These are phyloP conservation scores for Pycnomerus fuliginosus DNA, from an alignment of 2,888 invertebrate genomes.

Conservation along the genomic window DNA sequence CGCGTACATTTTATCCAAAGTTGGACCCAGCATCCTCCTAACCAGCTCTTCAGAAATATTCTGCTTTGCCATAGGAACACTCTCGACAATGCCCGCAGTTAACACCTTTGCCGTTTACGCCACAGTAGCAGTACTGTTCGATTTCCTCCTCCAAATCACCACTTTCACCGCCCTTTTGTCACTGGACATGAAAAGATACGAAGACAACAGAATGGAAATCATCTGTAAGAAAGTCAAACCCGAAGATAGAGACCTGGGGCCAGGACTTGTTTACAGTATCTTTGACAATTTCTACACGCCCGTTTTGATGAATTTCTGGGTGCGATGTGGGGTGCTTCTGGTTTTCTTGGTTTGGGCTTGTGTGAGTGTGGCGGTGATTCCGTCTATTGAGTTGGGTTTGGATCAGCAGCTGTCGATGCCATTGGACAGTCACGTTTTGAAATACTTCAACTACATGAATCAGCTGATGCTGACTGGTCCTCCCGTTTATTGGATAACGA, in stretches of 20 bases:
- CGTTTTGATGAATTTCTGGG: constrained; percentile 55
- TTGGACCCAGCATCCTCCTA: constrained; percentile 89
- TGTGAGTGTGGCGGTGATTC: constrained; percentile 67
- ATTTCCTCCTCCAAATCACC: constrained; percentile 89
- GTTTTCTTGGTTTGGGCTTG: constrained; percentile 67
- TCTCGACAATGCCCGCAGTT: constrained; percentile 91
- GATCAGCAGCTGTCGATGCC: constrained; percentile 94
- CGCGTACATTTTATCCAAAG: constrained; percentile 72
- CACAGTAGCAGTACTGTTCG: constrained; percentile 74
- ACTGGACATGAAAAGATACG: constrained; percentile 71
- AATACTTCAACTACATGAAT: constrained; percentile 77
- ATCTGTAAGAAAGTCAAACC: constrained; percentile 59
- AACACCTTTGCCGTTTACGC: constrained; percentile 89
- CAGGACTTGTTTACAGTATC: constrained; percentile 59
- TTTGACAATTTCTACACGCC: constrained; percentile 68
- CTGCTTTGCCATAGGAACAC: constrained; percentile 80
- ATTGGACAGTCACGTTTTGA: constrained; percentile 82
- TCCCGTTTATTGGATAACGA: constrained; percentile 91
- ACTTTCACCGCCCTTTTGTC: constrained; percentile 82
- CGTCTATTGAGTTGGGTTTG: constrained; percentile 79
- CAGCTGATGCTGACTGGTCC: constrained; percentile 81
- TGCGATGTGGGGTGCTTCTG: constrained; percentile 62
- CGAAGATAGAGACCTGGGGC: constrained; percentile 25
- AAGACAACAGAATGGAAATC: no score
- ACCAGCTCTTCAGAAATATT: constrained; percentile 82